These are phyloP conservation scores for Pantherophis vulpinus DNA, from an alignment of 2,797 vertebrate genomes.

Conservation along the genomic window DNA sequence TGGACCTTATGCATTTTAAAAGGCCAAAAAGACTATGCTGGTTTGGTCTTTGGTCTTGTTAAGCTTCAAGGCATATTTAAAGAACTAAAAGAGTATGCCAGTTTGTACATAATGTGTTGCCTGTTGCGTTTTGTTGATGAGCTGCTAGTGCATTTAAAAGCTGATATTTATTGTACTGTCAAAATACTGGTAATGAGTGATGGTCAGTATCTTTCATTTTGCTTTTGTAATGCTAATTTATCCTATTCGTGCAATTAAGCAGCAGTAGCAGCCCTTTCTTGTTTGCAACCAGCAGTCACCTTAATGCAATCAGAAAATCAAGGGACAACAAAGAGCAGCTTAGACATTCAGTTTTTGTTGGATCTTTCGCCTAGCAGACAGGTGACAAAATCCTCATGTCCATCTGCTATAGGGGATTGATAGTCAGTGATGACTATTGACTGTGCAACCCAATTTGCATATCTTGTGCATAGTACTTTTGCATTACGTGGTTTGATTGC, in stretches of 20 bases:
- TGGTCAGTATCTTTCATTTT: background rate
- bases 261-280: background rate
- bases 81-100: background rate
- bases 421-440: background rate
- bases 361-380: background rate
- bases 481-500: background rate
- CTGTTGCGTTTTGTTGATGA: background rate
- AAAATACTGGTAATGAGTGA: background rate
- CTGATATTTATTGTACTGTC: background rate
- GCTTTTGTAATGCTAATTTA: background rate
- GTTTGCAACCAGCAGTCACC: background rate
- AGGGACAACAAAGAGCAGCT: background rate
- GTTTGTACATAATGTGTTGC: background rate
- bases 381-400: background rate
- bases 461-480: background rate
- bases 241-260: background rate
- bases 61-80: background rate
- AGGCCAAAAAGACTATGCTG: background rate
- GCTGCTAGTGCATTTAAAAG: background rate
- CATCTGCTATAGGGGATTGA: background rate
- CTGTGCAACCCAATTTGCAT: background rate
- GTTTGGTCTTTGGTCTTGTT: background rate
- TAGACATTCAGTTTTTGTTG: background rate
- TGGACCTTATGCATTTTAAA: background rate
- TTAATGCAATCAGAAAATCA: background rate